Evolutionary conservation across 2,888 invertebrate genomes (phyloP).

Genomic region (Caenorhabditis sp.): DNA sequence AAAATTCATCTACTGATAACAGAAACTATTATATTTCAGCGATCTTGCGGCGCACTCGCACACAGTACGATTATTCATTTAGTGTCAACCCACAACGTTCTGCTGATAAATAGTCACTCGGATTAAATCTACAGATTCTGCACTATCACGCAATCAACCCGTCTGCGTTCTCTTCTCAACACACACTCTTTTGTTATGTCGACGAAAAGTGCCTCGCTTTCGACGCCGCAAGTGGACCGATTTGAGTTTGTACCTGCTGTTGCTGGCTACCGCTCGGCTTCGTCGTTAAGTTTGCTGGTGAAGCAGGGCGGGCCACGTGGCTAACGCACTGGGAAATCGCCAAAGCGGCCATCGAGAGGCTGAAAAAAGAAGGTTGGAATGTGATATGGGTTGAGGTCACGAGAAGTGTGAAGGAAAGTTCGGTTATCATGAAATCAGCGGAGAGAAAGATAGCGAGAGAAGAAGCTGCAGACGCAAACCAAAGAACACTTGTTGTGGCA

Average conservation of each 20-base stretch:
- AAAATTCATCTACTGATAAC: slow-evolving; percentile 6
- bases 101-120: neutral
- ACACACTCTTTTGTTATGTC: slow-evolving; percentile 17
- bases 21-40: neutral
- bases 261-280: slow-evolving; percentile 41
- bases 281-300: slow-evolving; percentile 28
- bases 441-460: too few species aligned
- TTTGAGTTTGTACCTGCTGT: slow-evolving; percentile 31
- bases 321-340: slow-evolving; percentile 62
- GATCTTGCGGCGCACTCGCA: neutral
- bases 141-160: neutral
- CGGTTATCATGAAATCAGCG: neutral
- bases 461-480: slow-evolving; percentile 2
- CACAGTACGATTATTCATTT: slow-evolving; percentile 18
- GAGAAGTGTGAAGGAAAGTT: slow-evolving; percentile 14
- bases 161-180: neutral
- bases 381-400: slow-evolving; percentile 7
- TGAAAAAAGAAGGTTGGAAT: slow-evolving; percentile 17
- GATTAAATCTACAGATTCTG: slow-evolving; percentile 7
- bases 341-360: slow-evolving; percentile 62
- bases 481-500: slow-evolving; percentile 19
- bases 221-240: neutral
- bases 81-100: neutral
- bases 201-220: slow-evolving; percentile 23
- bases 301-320: slow-evolving; percentile 45